Evolutionary conservation across 1,140 invertebrate species (phyloP), one percentile per base, ranked within the genome.

Genomic region (Eulimnadia texana): DNA sequence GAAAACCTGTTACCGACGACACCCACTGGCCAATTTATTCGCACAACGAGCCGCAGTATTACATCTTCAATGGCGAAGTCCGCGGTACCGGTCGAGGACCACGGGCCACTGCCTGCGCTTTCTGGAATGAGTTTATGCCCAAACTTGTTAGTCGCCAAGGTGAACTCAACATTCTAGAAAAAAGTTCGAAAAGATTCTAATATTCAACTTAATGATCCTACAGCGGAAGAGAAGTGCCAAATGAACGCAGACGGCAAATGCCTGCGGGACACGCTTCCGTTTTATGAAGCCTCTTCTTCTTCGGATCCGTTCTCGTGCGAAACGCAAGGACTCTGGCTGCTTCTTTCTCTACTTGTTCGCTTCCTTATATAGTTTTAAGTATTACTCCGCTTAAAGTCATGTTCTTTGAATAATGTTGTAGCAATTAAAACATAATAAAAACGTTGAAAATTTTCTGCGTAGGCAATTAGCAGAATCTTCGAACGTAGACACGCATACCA

Each of bases 71-170:
- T 65, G 85, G 88, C 0, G 55, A 52, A 11, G 19, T 51, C 19
- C 76, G 73, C 52, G 84, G 81, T 25, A 76, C 74, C 11, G 86
- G 86, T 2, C 82, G 82, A 64, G 92, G 90, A 58, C 91, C 90
- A 1, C 75, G 90, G 52, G 83, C 88, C 51, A 84, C 86, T 47
- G 80, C 88, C 22, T 97, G 93, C 70, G 89, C 90, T 50, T 97
- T 97, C 74, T 97, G 93, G 93, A 93, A 93, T 69, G 82, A 91
- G 62, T 93, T 95, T 73, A 78, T 96, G 69, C 92, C 92, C 52
- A 82, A 84, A 72, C 80, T 91, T 63, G 81, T 81, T 72, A 83
- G 82, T 74, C 77, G 81, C 74, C 77, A 82, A 78, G 82, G 83
- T 84, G 76, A 28, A 42, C 16, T 19, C 28, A 27, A 25, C 24